These are phyloP conservation scores for Lycaena phlaeas DNA, from an alignment of 2,888 invertebrate genomes.

Conservation along the genomic window DNA sequence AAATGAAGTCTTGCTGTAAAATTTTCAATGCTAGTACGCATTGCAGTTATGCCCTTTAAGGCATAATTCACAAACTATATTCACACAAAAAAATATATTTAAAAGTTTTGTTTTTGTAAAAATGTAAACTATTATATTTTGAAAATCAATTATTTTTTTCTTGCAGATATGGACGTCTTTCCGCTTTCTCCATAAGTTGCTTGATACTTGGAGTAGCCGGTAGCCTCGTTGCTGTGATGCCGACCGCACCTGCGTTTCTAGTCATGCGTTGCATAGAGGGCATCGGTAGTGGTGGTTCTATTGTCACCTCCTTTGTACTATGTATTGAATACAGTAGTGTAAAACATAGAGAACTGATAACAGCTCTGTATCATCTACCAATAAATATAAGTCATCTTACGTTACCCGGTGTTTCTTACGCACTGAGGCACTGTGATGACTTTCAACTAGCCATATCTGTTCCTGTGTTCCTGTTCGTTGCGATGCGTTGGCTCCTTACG, in stretches of 20 bases:
- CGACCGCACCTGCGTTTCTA: conserved; percentile 29
- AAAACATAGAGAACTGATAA: conserved; percentile 37
- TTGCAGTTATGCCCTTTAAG: too few relatives aligned
- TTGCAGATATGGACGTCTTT: conserved; percentile 44
- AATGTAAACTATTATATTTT: too few relatives aligned
- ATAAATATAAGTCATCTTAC: conserved; percentile 42
- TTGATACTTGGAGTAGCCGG: conserved; percentile 33
- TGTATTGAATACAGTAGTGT: conserved; percentile 43
- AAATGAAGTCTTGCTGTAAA: too few relatives aligned
- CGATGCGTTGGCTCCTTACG: conserved; percentile 29
- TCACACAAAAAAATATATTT: too few relatives aligned
- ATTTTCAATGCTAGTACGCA: too few relatives aligned
- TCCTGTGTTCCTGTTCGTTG: conserved; percentile 36
- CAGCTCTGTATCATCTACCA: conserved; percentile 45
- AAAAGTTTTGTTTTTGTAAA: too few relatives aligned
- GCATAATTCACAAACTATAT: too few relatives aligned
- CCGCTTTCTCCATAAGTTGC: conserved; percentile 29
- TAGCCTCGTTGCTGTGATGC: conserved; percentile 37
- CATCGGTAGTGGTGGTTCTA: conserved; percentile 40
- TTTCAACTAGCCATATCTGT: conserved; percentile 44
- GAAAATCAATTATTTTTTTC: too few relatives aligned
- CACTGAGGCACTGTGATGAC: conserved; percentile 37
- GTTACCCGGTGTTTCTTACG: conserved; percentile 42
- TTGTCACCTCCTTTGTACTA: conserved; percentile 46
- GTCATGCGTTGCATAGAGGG: conserved; percentile 46